phyloP scores from a whole-genome alignment of 30 jellyfish, hydroid and myxozoan genomes.

The Aurelia sp. region DNA sequence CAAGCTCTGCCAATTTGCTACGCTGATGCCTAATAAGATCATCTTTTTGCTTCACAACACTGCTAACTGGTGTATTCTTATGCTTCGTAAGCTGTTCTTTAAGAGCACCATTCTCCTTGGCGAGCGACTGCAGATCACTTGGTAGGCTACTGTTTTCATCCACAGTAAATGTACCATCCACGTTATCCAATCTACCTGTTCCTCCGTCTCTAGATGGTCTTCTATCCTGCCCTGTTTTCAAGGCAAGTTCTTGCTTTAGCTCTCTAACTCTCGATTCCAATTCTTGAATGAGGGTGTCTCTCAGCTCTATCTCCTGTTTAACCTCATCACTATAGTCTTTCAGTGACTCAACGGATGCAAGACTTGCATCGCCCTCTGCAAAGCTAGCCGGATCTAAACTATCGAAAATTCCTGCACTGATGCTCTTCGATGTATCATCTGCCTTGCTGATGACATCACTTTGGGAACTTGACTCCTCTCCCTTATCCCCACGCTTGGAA shows the following conservation, averaged over 20 bases:
- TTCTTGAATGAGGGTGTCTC: conserved; percentile 71
- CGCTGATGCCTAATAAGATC: conserved; percentile 17
- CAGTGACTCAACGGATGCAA: conserved; percentile 38
- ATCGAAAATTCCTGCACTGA: conserved; percentile 30
- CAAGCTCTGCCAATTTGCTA: conserved; percentile 18
- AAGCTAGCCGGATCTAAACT: conserved; percentile 29
- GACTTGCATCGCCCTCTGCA: conserved; percentile 32
- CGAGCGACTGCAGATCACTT: conserved; percentile 1
- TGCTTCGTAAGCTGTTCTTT: conserved; percentile 24
- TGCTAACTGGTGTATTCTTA: conserved; percentile 34
- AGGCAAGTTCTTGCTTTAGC: conserved; percentile 21
- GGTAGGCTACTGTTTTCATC: conserved; percentile 12
- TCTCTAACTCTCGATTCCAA: conserved; percentile 64
- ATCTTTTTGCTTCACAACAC: conserved; percentile 22
- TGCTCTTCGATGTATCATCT: conserved; percentile 47
- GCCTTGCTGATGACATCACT: conserved; percentile 15
- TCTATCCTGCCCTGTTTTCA: conserved; percentile 41
- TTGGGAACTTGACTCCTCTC: conserved; percentile 5
- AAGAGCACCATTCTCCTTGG: conserved; percentile 21
- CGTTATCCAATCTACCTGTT: neutral
- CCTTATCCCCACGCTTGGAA: neutral
- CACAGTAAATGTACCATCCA: neutral
- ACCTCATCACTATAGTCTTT: conserved; percentile 33
- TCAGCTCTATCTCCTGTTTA: conserved; percentile 18
- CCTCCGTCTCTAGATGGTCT: neutral